A percentile compares a stretch with the other conserved stretches of the same genome.
These are phyloP conservation scores for Bhutanitis thaidina DNA, from an alignment of 2,888 invertebrate species.

Conservation along the genomic window DNA sequence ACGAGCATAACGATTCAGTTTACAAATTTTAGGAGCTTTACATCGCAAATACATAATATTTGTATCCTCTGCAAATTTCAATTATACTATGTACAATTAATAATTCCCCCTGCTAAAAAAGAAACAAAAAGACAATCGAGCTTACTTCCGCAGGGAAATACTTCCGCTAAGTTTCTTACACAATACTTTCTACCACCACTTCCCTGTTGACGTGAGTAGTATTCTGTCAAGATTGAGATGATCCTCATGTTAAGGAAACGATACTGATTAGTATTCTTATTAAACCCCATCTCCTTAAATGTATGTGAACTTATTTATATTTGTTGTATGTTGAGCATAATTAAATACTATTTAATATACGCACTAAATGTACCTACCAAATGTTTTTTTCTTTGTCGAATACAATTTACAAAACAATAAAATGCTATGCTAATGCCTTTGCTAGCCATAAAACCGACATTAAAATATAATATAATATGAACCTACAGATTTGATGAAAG, in stretches of 20 bases:
- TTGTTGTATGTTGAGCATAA: too few relatives aligned
- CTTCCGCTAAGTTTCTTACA: slow-evolving; percentile 49
- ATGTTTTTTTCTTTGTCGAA: too few relatives aligned
- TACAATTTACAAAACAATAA: too few relatives aligned
- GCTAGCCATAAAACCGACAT: too few relatives aligned
- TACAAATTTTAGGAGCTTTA: not conserved
- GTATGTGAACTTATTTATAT: too few relatives aligned
- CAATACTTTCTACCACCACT: slow-evolving; percentile 5
- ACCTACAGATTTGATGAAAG: too few relatives aligned
- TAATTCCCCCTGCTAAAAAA: slow-evolving; percentile 48
- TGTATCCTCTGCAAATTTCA: slow-evolving; percentile 14
- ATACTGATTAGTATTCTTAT: not conserved
- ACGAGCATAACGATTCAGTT: not conserved
- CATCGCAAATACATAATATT: not conserved
- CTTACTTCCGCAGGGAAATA: slow-evolving; percentile 56
- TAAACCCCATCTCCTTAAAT: too few relatives aligned
- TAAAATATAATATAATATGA: too few relatives aligned
- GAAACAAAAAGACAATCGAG: slow-evolving; percentile 51
- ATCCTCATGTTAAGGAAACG: not conserved
- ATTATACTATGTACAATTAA: slow-evolving; percentile 34
- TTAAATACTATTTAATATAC: too few relatives aligned
- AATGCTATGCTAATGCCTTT: too few relatives aligned
- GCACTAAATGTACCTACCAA: too few relatives aligned
- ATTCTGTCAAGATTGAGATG: not conserved
- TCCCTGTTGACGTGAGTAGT: slow-evolving; percentile 13